Evolutionary conservation across 2,888 invertebrate species (phyloP), one percentile per base, ranked within the genome.

Genomic region (Meiosimyza platycephala): DNA sequence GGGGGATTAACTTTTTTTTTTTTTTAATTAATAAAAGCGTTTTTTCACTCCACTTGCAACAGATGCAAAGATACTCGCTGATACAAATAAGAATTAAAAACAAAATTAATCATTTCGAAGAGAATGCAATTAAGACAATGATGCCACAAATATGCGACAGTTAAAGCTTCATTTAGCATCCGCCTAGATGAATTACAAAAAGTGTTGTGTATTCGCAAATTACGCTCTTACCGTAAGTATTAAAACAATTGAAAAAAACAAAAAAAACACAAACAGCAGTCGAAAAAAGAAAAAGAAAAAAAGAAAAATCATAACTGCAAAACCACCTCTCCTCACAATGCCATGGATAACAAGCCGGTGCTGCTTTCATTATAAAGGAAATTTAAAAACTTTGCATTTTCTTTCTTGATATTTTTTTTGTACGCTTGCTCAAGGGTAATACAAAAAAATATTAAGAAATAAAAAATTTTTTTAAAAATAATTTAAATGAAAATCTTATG

Each of bases 61-160:
- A 68, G 48, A 68, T 48, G 18, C 60, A 51, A 11, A 33, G 11
- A 22, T 48, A 48, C 13, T 59, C 11, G 16, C 57, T 22, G 11
- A 59, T 11, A 54, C 16, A 18, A 48, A 48, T 6, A 48, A 22
- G 47, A 13, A 16, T 57, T 16, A 57, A 57, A 57, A 18, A 55
- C 67, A 16, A 40, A 63, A 70, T 70, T 70, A 70, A 70, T 70
- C 70, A 70, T 70, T 62, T 40, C 16, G 63, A 22, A 55, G 22
- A 54, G 68, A 64, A 28, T 28, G 16, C 18, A 55, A 55, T n/a
- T 18, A 67, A 40, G 54, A 18, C 57, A 65, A 52, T 50, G 52
- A 54, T 33, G 70, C 63, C 70, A 62, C 70, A 70, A 63, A 52
- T 47, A 70, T 70, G 70, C 70, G 70, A 70, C 62, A 63, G 52